Conservation (phyloP, 2,113 vertebrate genomes). For the Perccottus glenii region DNA sequence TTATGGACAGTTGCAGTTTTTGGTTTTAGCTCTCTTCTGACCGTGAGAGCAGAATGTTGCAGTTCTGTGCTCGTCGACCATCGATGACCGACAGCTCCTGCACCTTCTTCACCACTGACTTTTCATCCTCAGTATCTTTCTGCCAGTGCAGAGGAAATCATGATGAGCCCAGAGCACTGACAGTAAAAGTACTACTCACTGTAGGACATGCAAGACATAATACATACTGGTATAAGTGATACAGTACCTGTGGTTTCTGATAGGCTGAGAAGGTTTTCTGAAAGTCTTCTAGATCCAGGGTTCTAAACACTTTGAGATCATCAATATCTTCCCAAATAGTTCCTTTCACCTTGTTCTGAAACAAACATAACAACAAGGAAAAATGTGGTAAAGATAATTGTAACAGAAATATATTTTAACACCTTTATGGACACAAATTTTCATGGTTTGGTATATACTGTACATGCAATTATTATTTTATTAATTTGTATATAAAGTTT, state of each 20-base stretch:
- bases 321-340: conserved; percentile 92
- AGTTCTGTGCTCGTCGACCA: conserved; percentile 69
- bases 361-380: conserved; percentile 1
- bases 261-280: conserved; percentile 96
- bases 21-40: conserved; percentile 13
- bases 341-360: conserved; percentile 89
- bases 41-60: conserved; percentile 65
- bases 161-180: background rate
- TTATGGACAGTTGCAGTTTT: no score
- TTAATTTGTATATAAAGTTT: no score
- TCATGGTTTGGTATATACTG: no score
- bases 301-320: conserved; percentile 89
- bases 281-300: conserved; percentile 91
- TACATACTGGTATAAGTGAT: background rate
- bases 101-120: conserved; percentile 20
- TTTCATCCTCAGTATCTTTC: conserved; percentile 53
- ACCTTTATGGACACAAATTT: no score
- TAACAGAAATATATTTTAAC: background rate
- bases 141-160: background rate
- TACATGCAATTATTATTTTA: no score
- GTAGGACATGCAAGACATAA: background rate
- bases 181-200: no score
- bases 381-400: no score
- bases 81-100: conserved; percentile 68
- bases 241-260: conserved; percentile 91